These are phyloP conservation scores for Syngnathus rostellatus DNA, from an alignment of 2,797 vertebrate species.

Conservation along the genomic window DNA sequence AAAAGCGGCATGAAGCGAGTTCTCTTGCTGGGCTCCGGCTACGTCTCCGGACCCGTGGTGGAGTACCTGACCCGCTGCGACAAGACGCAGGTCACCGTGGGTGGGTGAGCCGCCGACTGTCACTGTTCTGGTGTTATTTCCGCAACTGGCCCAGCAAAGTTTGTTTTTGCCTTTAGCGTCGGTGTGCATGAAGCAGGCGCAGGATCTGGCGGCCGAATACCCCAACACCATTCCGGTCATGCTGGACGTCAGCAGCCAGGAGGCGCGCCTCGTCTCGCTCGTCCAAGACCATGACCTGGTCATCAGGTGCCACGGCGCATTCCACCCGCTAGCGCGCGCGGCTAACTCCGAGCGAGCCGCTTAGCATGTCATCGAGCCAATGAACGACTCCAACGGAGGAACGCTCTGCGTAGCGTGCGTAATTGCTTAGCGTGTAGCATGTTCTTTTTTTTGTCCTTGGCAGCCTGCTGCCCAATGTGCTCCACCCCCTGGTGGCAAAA, in stretches of 20 bases:
- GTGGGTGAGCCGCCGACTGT: slow-evolving; percentile 57
- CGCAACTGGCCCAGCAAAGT: no score
- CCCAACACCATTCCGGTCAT: slow-evolving; percentile 74
- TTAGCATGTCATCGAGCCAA: no score
- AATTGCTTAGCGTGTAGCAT: background rate
- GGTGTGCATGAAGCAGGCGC: slow-evolving; percentile 75
- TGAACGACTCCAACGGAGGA: no score
- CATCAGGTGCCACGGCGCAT: slow-evolving; percentile 73
- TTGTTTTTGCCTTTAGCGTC: slow-evolving; percentile 67
- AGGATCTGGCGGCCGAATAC: slow-evolving; percentile 75
- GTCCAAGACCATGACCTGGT: slow-evolving; percentile 84
- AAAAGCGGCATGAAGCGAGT: slow-evolving; percentile 77
- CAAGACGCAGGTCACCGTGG: slow-evolving; percentile 79
- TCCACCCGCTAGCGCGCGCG: no score
- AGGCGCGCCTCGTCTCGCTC: slow-evolving; percentile 75
- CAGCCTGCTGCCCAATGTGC: slow-evolving; percentile 78
- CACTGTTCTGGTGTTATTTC: background rate
- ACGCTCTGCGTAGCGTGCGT: background rate
- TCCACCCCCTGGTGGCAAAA: slow-evolving; percentile 84
- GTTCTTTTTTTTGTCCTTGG: no score
- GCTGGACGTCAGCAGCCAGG: slow-evolving; percentile 74
- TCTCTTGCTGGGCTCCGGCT: slow-evolving; percentile 88
- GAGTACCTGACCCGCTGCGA: slow-evolving; percentile 85
- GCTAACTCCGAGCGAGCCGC: background rate
- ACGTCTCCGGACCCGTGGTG: slow-evolving; percentile 87